Evolutionary conservation across 2,797 vertebrate species (phyloP), one percentile per base, ranked within the genome.

Genomic region (Clarias pachynema): DNA sequence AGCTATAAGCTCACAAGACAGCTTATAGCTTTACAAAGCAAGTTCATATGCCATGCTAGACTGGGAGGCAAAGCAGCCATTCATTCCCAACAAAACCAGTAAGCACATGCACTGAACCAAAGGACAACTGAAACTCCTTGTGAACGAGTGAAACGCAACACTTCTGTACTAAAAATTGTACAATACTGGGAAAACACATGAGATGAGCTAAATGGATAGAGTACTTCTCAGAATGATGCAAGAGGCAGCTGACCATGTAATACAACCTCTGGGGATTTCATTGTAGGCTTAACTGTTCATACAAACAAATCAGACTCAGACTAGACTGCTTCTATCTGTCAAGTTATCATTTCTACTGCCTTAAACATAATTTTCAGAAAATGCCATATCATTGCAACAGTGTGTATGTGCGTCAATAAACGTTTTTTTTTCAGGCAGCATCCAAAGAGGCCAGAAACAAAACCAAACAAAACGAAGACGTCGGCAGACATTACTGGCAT

Each of bases 401-500:
- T 85, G 85, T 84, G 69, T 82, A 83, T 84, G 69, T 82, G 84
- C 14, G 49, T 86, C 57, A 78, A 84, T 44, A 83, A 87, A 74
- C 84, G 77, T 15, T 20, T 14, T 29, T 60, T 60, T 40, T 86
- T 91, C 89, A 92, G 81, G 87, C 89, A 91, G 68, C 70, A 88
- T 59, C 85, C 84, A 60, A 73, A 15, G 79, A 26, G 40, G 53
- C 62, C 18, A 78, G 68, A 88, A 89, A 89, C 86, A n/a, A 77
- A 85, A 77, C 77, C 85, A 84, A 90, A 90, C 87, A 90, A 86
- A 92, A 88, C 85, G 84, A 89, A 89, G 84, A 93, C 91, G 87
- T 87, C 89, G 87, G 91, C 83, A 90, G 83, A 94, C 90, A 92
- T 96, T 95, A 96, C 95, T 89, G 92, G 89, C 78, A 82, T 93